Evolutionary conservation across 2,888 invertebrate species (phyloP), one percentile per base, ranked within the genome.

Genomic region (Scelioninae gen. 1): DNA sequence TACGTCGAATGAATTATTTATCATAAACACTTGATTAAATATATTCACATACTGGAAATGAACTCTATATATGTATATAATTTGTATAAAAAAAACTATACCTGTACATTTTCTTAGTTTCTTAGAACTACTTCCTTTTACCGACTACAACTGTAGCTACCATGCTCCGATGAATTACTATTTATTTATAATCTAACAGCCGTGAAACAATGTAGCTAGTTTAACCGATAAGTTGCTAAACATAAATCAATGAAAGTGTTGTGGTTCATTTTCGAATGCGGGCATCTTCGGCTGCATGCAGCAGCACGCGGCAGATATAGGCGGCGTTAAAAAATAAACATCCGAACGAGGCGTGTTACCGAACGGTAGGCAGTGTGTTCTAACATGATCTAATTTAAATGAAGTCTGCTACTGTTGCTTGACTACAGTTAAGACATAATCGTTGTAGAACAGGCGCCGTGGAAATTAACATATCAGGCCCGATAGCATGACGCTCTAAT

Each of bases 401-500:
- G 86, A 86, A 88, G 88, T 84, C 85, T 84, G 85, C 80, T 83
- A 72, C 85, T 66, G 83, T 82, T 84, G 84, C 86, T 82, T 85
- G 78, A 82, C 84, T 83, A 77, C 77, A 66, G 83, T 66, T 82
- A 83, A 85, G 85, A 84, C 82, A 82, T 83, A 85, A 85, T 80
- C 82, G 80, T 76, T 78, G 85, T 75, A 84, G 85, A 85, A 86
- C 84, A 85, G 87, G 87, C 87, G 88, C 88, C 89, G 85, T 82
- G 77, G 83, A 88, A 89, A 91, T 90, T 90, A 91, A 90, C 91
- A 91, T 90, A 91, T 91, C 88, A 88, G 86, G 83, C 86, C 88
- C n/a, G 90, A 90, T 90, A 90, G 87, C 86, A 85, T 80, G 80
- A 86, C 85, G 86, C 85, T 85, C 81, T 81, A 85, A 82, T 87